Evolutionary conservation across 92 coral and sea anemone genomes (phyloP), one percentile per base, ranked within the genome.

Genomic region (Epizoanthus ramosus): DNA sequence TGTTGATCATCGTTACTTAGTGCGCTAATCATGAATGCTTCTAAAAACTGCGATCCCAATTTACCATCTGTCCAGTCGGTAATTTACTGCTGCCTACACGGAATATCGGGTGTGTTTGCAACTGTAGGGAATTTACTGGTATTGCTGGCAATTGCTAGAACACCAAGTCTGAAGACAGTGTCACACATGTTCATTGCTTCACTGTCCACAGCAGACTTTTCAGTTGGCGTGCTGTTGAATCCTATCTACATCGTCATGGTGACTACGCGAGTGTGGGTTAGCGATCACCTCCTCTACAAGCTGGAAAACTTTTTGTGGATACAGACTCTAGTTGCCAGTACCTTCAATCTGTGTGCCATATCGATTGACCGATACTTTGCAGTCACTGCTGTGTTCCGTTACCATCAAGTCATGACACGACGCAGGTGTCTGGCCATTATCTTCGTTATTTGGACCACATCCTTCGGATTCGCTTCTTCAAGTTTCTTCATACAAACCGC

Each of bases 151-250:
- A 47, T 47, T 47, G 53, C 53, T 47, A 47, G 53, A 8, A 47
- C 53, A 47, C 53, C 53, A 37, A 37, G 43, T 37, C 43, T 37
- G 43, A 37, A 37, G 17, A 75, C 63, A 10, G 57, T 83, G 5
- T 89, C 92, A 2, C 85, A 89, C 79, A 56, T 80, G 52, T 80
- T 80, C 39, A 73, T 89, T 37, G 85, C 86, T 14, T 85, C 86
- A 19, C 75, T 89, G 37, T 89, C 89, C 0, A 67, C 79, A 41
- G 81, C 92, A 3, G 92, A 89, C 39, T 61, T 75, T 10, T 33
- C 77, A 37, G 92, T 89, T 3, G 92, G 88, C 5, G 31, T 89
- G 16, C 25, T 89, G 18, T 75, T 83, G 45, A 81, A 83, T 41
- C 92, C 92, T 0, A n/a, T 81, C 1, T 87, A 89, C 71, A 77